Evolutionary conservation across 2,888 invertebrate genomes (phyloP).

Genomic region (Dryobotodes eremita): DNA sequence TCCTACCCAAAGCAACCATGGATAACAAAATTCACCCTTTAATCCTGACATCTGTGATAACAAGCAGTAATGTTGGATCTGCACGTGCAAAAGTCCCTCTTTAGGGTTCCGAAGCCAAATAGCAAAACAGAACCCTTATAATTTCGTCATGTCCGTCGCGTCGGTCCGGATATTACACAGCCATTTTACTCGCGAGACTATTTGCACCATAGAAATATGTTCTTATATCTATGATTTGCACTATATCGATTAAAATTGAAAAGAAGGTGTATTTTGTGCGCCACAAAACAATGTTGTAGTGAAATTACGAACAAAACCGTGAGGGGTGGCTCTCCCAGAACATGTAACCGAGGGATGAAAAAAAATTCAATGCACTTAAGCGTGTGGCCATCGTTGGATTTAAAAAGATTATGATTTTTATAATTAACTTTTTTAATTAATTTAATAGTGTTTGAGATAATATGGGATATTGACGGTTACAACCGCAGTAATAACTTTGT

Average conservation of each 20-base stretch:
- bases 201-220: too few relatives aligned
- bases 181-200: too few relatives aligned
- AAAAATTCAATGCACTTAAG: too few relatives aligned
- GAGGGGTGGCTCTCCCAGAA: too few relatives aligned
- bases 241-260: neutral
- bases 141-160: neutral
- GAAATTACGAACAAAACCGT: neutral
- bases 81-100: neutral
- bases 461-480: neutral
- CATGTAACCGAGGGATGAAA: too few relatives aligned
- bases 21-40: conserved; percentile 12
- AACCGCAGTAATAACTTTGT: neutral
- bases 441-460: neutral
- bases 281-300: neutral
- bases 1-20: conserved; percentile 5
- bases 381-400: too few relatives aligned
- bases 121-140: neutral
- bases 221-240: too few relatives aligned
- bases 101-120: neutral
- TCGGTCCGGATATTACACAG: neutral
- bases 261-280: neutral
- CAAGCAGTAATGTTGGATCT: too few relatives aligned
- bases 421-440: too few relatives aligned
- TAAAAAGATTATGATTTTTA: neutral
- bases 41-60: too few relatives aligned